These are phyloP conservation scores for Orientallactaga bullata DNA, from an alignment of 2,113 vertebrate species.

Conservation along the genomic window DNA sequence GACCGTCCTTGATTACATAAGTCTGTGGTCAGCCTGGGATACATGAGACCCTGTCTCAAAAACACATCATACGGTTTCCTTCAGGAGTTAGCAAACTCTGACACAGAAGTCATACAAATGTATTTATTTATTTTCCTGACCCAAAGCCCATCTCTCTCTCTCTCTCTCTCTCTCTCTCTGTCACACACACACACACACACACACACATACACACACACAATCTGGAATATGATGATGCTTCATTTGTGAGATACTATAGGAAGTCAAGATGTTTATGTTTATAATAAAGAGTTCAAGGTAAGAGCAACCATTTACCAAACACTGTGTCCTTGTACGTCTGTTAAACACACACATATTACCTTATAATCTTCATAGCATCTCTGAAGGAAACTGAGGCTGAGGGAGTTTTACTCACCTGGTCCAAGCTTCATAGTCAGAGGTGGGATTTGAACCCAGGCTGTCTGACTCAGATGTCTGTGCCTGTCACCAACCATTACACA, in stretches of 20 bases:
- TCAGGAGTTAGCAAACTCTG: neutral
- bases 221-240: constrained; percentile 6
- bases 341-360: neutral
- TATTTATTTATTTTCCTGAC: neutral
- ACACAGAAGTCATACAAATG: neutral
- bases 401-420: neutral
- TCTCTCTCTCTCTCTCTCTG: neutral
- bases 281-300: neutral
- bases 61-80: neutral
- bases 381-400: neutral
- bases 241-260: neutral
- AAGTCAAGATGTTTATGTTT: neutral
- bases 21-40: neutral
- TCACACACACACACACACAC: neutral
- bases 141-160: rapidly evolving
- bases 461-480: neutral
- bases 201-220: too few species aligned
- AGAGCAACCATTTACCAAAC: neutral
- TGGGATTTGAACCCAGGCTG: neutral
- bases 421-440: neutral
- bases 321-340: neutral
- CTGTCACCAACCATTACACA: neutral
- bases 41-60: too few species aligned
- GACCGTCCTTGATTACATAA: neutral
- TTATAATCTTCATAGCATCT: neutral